A percentile compares a stretch with the other conserved stretches of the same genome.
These are phyloP conservation scores for Ascaphus truei DNA, from an alignment of 2,113 vertebrate species.

Conservation along the genomic window DNA sequence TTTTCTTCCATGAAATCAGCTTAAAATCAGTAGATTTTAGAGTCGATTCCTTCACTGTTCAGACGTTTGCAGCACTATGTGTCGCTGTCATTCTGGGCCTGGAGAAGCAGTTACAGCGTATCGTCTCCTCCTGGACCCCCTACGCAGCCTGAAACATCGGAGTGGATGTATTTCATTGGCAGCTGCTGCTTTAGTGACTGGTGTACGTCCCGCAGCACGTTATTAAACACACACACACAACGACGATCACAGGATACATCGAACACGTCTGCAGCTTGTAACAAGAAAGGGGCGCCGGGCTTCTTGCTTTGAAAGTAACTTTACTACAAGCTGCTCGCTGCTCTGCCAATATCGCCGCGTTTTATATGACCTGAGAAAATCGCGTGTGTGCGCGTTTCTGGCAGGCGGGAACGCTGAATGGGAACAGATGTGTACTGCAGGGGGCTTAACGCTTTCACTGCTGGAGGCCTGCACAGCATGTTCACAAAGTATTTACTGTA, in stretches of 20 bases:
- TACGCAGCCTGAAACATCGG: no score
- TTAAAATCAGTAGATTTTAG: no score
- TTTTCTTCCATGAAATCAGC: no score
- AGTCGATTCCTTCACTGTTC: no score
- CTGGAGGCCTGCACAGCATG: no score
- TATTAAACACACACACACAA: background rate
- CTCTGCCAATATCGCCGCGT: background rate
- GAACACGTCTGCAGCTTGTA: background rate
- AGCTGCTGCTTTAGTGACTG: background rate
- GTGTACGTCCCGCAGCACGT: background rate
- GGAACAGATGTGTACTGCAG: constrained; percentile 13
- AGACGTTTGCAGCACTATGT: no score
- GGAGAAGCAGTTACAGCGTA: no score
- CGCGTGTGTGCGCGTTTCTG: background rate
- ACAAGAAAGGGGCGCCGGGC: background rate
- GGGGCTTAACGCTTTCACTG: background rate
- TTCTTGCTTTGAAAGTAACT: background rate
- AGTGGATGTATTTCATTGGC: background rate
- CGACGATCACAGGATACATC: background rate
- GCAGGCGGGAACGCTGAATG: background rate
- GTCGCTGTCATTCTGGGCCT: no score
- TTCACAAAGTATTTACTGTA: constrained; percentile 16
- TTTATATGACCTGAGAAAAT: constrained; percentile 23
- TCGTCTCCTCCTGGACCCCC: no score
- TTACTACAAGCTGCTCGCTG: background rate